These are phyloP conservation scores for Listronotus oregonensis DNA, from an alignment of 1,140 invertebrate species.

Conservation along the genomic window DNA sequence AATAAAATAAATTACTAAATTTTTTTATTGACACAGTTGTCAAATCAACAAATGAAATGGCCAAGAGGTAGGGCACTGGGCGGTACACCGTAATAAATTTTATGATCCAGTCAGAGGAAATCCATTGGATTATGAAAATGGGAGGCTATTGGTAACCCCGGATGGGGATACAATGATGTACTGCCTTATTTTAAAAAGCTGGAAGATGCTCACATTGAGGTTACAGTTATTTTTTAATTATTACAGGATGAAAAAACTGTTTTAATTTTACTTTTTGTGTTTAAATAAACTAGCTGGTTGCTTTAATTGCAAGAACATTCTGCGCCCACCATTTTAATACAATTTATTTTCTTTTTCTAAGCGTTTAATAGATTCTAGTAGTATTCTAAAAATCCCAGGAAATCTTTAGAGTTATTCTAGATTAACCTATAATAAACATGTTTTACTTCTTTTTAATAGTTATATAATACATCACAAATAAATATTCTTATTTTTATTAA, in stretches of 20 bases:
- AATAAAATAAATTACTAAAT: not conserved
- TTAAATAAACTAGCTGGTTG: too few relatives aligned
- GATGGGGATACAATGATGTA: slow-evolving; percentile 82
- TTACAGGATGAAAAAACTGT: too few relatives aligned
- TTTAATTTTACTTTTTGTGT: too few relatives aligned
- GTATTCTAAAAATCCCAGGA: too few relatives aligned
- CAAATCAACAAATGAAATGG: slow-evolving; percentile 62
- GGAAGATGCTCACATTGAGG: slow-evolving; percentile 63
- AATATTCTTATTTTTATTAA: not conserved
- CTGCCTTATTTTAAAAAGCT: slow-evolving; percentile 82
- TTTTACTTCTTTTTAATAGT: too few relatives aligned
- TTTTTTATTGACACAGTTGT: slow-evolving; percentile 57
- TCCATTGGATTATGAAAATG: slow-evolving; percentile 67
- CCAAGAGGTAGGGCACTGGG: slow-evolving; percentile 71
- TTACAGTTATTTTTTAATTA: not conserved
- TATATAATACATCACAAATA: not conserved
- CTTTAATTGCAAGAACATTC: too few relatives aligned
- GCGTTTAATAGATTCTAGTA: too few relatives aligned
- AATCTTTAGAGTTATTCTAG: not conserved
- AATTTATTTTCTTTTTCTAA: too few relatives aligned
- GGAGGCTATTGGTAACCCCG: slow-evolving; percentile 72
- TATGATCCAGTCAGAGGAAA: slow-evolving; percentile 91
- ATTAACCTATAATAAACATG: not conserved
- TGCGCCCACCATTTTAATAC: too few relatives aligned
- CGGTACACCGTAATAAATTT: slow-evolving; percentile 83